A percentile compares a stretch with the other conserved stretches of the same genome.
Conservation (phyloP, 2,113 vertebrate species). For the Strix uralensis region DNA sequence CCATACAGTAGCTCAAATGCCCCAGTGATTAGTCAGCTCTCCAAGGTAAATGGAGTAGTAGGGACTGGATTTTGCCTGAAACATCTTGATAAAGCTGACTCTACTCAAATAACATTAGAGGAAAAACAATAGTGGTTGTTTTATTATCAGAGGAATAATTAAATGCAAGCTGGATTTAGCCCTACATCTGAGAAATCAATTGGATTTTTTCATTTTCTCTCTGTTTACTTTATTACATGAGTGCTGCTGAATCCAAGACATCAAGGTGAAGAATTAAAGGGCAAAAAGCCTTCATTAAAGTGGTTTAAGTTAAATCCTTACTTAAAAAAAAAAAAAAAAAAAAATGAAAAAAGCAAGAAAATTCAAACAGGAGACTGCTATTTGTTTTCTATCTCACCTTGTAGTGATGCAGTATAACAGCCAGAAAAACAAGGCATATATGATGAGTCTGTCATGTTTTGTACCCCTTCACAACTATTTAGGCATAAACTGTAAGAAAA, state of each 20-base stretch:
- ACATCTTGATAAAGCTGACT: slow-evolving; percentile 29
- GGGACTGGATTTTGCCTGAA: not conserved
- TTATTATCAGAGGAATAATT: not conserved
- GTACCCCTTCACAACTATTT: not conserved
- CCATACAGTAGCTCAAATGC: not conserved
- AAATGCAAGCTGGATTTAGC: not conserved
- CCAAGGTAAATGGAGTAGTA: not conserved
- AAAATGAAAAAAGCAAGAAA: not conserved
- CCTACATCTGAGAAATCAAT: not conserved
- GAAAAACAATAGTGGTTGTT: not conserved
- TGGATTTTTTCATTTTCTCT: not conserved
- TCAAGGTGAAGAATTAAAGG: not conserved
- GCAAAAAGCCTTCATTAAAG: not conserved
- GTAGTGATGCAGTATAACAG: not conserved
- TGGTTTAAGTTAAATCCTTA: not conserved
- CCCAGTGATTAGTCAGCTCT: not conserved
- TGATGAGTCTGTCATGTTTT: not conserved
- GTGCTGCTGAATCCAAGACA: not conserved
- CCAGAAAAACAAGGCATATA: not conserved
- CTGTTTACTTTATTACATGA: not conserved
- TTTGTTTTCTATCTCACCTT: not conserved
- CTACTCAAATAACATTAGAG: not conserved
- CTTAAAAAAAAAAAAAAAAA: not conserved
- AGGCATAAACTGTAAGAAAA: not conserved
- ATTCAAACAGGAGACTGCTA: not conserved